phyloP scores from a whole-genome alignment of 2,113 vertebrate genomes.

The Prunella himalayana region DNA sequence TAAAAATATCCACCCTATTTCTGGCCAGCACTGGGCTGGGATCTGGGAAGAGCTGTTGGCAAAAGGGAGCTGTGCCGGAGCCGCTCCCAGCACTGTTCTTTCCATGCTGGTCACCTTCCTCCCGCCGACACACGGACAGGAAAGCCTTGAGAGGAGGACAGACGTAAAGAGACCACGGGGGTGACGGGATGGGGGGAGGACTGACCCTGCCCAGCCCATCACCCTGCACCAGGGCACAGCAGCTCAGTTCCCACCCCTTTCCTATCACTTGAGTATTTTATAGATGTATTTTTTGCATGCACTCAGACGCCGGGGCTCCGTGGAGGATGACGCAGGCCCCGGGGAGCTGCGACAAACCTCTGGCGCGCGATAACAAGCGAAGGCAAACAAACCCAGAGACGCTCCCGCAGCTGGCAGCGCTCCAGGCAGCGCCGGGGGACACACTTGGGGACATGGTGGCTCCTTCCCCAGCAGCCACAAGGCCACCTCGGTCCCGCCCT shows the following conservation, averaged over 20 bases:
- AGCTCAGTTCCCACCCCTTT: background rate
- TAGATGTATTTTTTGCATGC: background rate
- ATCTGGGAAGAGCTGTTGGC: constrained; percentile 48
- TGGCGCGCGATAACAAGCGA: constrained; percentile 13
- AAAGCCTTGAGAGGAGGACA: constrained; percentile 41
- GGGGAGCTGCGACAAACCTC: constrained; percentile 45
- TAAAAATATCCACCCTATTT: constrained; percentile 54
- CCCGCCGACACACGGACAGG: background rate
- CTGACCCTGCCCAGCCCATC: background rate
- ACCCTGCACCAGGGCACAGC: background rate
- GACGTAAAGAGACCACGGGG: background rate
- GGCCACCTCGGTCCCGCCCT: background rate
- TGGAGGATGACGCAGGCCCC: constrained; percentile 36
- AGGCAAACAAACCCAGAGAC: constrained; percentile 54
- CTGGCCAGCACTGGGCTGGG: background rate
- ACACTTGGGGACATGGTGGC: background rate
- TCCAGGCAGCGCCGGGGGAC: background rate
- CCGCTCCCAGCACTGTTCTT: constrained; percentile 9
- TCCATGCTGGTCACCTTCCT: background rate
- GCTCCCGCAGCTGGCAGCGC: constrained; percentile 11
- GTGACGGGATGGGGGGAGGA: background rate
- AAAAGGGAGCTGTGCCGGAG: constrained; percentile 18
- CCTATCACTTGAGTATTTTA: background rate
- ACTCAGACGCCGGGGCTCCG: background rate
- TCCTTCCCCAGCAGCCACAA: background rate